Base-by-base conservation (phyloP, 2,888 invertebrate genomes). In the Sarcophaga variegata region DNA sequence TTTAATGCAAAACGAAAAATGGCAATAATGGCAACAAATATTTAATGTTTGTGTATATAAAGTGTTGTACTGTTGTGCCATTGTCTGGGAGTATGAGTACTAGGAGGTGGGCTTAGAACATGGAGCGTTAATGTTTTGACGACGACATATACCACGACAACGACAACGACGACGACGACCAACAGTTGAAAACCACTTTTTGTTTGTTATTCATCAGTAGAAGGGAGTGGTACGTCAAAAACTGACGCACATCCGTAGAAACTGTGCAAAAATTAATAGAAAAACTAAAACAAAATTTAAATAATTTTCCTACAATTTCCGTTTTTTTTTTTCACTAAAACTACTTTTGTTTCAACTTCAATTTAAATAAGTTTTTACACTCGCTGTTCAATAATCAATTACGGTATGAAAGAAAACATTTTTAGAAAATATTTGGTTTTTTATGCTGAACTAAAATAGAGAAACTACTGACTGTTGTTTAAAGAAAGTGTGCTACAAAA, bases 221-320 rank as follows among this genome's bases (percentile, higher is more conserved):
- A 93, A 94, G 94, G 92, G 94, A 94, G 93, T 92, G 94, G 91
- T 93, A 93, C 91, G 93, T 93, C 92, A 93, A 93, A 92, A 91
- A 92, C 93, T 93, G 93, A 93, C 93, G 93, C 93, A 94, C 93
- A 93, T 93, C 91, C 92, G 92, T 90, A 91, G 90, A 91, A 91
- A 90, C 90, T 90, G 90, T 89, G 90, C 89, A 89, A 89, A 89
- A 89, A 85, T 84, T 83, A 81, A 80, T 71, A 74, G 67, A 59
- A 69, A 72, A 79, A 76, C 81, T 72, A 81, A 83, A 37, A 8
- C 1, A 37, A 37, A 37, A 8, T 77, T 77, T 88, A 75, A 83
- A 64, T 86, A 87, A 76, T 82, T 83, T 84, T 85, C 83, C 87
- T 83, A 81, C 69, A 37, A 83, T 60, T 78, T 83, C 60, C 66